Conservation (phyloP, 2,888 invertebrate genomes). For the Lochmaea crataegi region DNA sequence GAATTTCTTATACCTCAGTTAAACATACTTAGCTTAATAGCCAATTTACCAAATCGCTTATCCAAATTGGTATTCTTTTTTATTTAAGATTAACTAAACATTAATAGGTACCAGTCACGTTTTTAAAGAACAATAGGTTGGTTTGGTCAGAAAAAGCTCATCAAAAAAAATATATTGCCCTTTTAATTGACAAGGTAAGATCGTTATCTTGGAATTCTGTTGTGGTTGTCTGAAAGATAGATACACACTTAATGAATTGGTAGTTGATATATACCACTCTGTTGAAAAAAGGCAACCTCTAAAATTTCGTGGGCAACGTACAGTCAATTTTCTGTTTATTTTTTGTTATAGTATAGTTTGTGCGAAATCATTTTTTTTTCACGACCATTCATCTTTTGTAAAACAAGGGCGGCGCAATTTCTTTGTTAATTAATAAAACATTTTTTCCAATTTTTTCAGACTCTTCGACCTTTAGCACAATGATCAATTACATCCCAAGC, state of each 20-base stretch:
- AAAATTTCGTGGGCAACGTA: too few relatives aligned
- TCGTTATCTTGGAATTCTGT: slow-evolving; percentile 1
- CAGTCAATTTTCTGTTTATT: too few relatives aligned
- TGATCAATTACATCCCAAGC: too few relatives aligned
- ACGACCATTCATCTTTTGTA: too few relatives aligned
- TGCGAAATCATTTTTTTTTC: too few relatives aligned
- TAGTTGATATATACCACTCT: background rate
- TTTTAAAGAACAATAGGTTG: slow-evolving; percentile 2
- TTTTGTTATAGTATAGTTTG: too few relatives aligned
- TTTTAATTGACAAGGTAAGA: background rate
- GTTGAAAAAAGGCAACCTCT: too few relatives aligned
- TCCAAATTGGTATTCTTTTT: background rate
- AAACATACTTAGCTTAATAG: background rate
- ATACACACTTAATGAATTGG: background rate
- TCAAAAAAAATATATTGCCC: background rate
- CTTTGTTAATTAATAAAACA: too few relatives aligned
- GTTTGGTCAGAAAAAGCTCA: background rate
- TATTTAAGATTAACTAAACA: background rate
- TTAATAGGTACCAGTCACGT: background rate
- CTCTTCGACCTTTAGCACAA: too few relatives aligned
- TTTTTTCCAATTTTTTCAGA: too few relatives aligned
- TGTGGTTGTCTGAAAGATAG: background rate
- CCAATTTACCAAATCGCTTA: slow-evolving; percentile 2
- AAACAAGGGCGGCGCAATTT: too few relatives aligned
- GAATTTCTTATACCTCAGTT: background rate